Conservation (phyloP, 2,888 invertebrate genomes). For the Carcina quercana region DNA sequence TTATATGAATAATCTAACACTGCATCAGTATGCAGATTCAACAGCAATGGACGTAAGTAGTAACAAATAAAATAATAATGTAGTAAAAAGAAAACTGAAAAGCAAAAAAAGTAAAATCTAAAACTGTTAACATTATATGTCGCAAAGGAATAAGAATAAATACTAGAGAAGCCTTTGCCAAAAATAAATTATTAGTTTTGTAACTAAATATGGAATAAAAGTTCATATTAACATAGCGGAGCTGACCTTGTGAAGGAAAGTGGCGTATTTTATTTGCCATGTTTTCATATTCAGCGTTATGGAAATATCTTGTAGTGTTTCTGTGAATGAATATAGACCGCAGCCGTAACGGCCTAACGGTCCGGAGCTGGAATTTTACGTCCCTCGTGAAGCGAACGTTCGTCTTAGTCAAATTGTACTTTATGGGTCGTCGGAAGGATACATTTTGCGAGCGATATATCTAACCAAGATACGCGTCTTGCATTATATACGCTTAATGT, state of each 20-base stretch:
- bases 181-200: no score
- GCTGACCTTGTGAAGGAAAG: background rate
- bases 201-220: no score
- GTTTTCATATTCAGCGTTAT: slow-evolving; percentile 22
- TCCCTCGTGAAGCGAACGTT: slow-evolving; percentile 32
- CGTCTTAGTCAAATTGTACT: slow-evolving; percentile 44
- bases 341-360: slow-evolving; percentile 27
- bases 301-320: slow-evolving; percentile 28
- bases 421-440: slow-evolving; percentile 28
- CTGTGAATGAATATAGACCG: slow-evolving; percentile 35
- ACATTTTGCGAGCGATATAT: slow-evolving; percentile 30
- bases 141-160: no score
- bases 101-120: no score
- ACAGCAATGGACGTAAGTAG: no score
- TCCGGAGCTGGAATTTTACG: slow-evolving; percentile 32
- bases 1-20: no score
- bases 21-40: no score
- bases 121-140: no score
- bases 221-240: no score
- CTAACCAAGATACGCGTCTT: slow-evolving; percentile 17
- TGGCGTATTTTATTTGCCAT: background rate
- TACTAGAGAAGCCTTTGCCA: no score
- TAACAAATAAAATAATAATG: no score
- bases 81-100: no score
- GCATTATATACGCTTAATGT: slow-evolving; percentile 14